These are phyloP conservation scores for Microtus pennsylvanicus DNA, from an alignment of 2,113 vertebrate species.

Conservation along the genomic window DNA sequence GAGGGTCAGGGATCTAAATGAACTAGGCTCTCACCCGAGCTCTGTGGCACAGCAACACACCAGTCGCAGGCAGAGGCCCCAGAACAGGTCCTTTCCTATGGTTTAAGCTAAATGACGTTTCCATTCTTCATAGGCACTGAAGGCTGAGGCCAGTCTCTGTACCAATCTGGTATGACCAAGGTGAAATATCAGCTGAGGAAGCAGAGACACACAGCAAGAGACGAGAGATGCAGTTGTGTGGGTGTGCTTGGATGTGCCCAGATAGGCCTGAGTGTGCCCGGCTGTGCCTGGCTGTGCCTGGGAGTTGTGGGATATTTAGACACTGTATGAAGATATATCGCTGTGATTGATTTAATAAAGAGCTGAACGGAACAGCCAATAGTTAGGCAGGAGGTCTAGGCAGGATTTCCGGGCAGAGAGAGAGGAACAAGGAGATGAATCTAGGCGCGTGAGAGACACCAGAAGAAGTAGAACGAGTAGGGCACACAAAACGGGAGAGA, in stretches of 20 bases:
- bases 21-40: no score
- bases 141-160: not conserved
- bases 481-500: not conserved
- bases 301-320: not conserved
- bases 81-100: not conserved
- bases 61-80: not conserved
- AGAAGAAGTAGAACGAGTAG: not conserved
- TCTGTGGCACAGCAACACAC: not conserved
- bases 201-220: not conserved
- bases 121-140: fast-evolving
- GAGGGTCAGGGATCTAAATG: not conserved
- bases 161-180: not conserved
- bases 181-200: not conserved
- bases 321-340: not conserved
- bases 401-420: not conserved
- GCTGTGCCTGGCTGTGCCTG: not conserved
- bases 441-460: not conserved
- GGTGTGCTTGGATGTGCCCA: not conserved
- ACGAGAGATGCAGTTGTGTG: not conserved
- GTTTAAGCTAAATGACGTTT: not conserved
- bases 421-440: not conserved
- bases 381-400: not conserved
- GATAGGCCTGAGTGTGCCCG: not conserved
- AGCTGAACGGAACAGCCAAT: not conserved
- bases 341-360: not conserved